Base-by-base conservation (phyloP, 2,888 invertebrate genomes). In the Allygus modestus region DNA sequence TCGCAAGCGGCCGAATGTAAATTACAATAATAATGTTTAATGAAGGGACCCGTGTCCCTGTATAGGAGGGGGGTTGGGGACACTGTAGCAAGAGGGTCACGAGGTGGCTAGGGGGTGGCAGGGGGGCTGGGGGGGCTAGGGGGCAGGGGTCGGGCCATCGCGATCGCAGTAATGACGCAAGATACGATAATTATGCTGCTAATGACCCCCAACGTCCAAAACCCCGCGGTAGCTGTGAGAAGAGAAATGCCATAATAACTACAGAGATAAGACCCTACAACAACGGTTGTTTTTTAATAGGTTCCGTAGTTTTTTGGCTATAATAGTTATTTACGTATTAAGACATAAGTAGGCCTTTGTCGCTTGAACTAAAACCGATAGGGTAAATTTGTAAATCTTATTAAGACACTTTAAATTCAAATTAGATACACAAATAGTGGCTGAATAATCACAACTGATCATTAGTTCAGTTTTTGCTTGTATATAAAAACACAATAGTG, bases 21-120 rank as follows among this genome's bases (percentile, higher is more conserved):
- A 73, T 73, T 73, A 73, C 73, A 73, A 73, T 73, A 41, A 73
- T 73, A 73, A 73, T 41, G 43, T 73, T 37, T 73, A 73, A 73
- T 73, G 73, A 69, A 5, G 28, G 15, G 37, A 9, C 33, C 33
- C 33, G 17, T 37, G 31, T 69, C 69, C 23, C 23, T 23, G 58
- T n/a, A n/a, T n/a, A n/a, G n/a, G n/a, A n/a, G n/a, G n/a, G n/a
- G n/a, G n/a, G n/a, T n/a, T n/a, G n/a, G n/a, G n/a, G n/a, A n/a
- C n/a, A n/a, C n/a, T n/a, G n/a, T n/a, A n/a, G n/a, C n/a, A n/a
- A n/a, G n/a, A n/a, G 7, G 58, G 37, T 37, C 37, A 37, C 37
- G 4, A 37, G 37, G 37, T 4, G 46, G n/a, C 15, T 46, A 12
- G 46, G n/a, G 46, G 46, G 46, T 4, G 46, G n/a, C 15, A 9